A percentile compares a stretch with the other conserved stretches of the same genome.
These are phyloP conservation scores for Sebastes cheni DNA, from an alignment of 2,797 vertebrate species.

Conservation along the genomic window DNA sequence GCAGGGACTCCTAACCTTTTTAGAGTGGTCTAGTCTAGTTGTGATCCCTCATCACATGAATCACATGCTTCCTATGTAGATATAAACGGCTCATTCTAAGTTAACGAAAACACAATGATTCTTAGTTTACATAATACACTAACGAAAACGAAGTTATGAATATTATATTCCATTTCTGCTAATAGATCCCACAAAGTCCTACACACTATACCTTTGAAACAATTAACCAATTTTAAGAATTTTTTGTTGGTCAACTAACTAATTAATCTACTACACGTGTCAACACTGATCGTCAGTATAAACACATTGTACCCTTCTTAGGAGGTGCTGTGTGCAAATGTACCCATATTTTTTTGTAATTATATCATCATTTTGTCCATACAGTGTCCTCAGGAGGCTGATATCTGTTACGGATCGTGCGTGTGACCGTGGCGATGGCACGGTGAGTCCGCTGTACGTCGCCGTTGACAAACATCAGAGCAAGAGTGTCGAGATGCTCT, in stretches of 20 bases:
- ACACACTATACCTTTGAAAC: no score
- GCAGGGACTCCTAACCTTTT: no score
- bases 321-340: background rate
- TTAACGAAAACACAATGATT: no score
- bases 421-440: constrained; percentile 81
- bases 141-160: no score
- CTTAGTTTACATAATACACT: no score
- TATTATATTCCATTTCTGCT: no score
- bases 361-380: background rate
- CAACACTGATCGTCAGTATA: background rate
- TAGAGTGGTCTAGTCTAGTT: no score
- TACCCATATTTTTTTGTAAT: background rate
- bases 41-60: no score
- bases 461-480: constrained; percentile 78
- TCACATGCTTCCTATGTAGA: no score
- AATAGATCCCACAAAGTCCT: no score
- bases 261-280: background rate
- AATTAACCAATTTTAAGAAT: background rate
- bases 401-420: constrained; percentile 83
- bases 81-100: no score
- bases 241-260: background rate
- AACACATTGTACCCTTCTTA: background rate
- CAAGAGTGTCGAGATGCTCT: constrained; percentile 72
- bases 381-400: constrained; percentile 86
- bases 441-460: constrained; percentile 92